Evolutionary conservation across 2,797 vertebrate genomes (phyloP).

Genomic region (Catamblyrhynchus diadema): DNA sequence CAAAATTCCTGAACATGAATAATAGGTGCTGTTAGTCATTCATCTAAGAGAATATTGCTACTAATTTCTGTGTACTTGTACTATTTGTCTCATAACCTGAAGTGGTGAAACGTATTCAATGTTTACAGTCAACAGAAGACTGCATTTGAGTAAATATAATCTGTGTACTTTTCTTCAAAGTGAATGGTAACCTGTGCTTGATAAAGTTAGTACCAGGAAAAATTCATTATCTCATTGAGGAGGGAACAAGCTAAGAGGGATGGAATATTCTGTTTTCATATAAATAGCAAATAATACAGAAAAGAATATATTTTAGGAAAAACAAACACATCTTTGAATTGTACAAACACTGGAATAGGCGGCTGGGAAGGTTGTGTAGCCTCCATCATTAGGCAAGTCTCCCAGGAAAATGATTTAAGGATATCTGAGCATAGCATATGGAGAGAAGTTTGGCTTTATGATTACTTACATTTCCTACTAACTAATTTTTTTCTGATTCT

Average conservation of each 20-base stretch:
- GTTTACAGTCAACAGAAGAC: neutral
- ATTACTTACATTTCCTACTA: neutral
- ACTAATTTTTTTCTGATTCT: neutral
- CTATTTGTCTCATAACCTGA: neutral
- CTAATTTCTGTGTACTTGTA: neutral
- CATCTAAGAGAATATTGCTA: neutral
- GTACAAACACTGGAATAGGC: neutral
- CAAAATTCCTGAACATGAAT: neutral
- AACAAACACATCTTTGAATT: neutral
- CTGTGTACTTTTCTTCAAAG: neutral
- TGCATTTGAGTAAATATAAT: neutral
- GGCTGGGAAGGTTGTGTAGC: neutral
- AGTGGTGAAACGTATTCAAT: neutral
- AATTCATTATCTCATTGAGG: neutral
- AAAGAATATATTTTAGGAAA: neutral
- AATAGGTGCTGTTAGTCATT: neutral
- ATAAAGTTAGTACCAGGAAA: neutral
- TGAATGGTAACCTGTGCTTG: neutral
- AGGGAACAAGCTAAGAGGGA: neutral
- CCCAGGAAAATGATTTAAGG: neutral
- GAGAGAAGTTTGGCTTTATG: neutral
- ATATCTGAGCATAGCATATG: fast-evolving
- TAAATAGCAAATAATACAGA: neutral
- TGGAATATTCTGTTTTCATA: neutral
- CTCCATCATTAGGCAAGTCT: neutral